Conservation (phyloP, 2,888 invertebrate species). For the Trichopoda pennipes region DNA sequence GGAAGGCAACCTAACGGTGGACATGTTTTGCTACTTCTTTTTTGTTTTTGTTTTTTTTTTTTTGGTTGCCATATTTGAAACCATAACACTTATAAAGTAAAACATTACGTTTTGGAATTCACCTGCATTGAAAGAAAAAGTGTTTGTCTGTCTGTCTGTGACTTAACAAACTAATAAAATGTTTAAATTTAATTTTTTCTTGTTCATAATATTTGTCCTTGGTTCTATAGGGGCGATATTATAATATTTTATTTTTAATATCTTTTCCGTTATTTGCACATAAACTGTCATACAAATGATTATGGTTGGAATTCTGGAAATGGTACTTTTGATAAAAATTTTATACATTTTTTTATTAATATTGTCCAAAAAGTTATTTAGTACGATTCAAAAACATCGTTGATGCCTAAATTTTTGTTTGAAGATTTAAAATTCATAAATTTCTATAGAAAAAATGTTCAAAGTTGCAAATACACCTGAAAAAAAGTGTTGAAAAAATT, state of each 20-base stretch:
- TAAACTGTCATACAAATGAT: not conserved
- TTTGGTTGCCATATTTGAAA: not conserved
- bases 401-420: no score
- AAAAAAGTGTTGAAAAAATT: no score
- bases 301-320: not conserved
- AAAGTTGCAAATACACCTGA: no score
- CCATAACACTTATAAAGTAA: not conserved
- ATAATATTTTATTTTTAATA: not conserved
- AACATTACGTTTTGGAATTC: constrained; percentile 43
- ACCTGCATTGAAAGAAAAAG: constrained; percentile 35
- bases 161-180: constrained; percentile 9
- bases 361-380: no score
- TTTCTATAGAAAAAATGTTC: no score
- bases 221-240: not conserved
- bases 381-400: no score
- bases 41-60: not conserved
- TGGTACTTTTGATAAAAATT: no score
- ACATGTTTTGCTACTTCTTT: not conserved
- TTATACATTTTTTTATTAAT: no score
- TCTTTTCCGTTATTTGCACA: not conserved
- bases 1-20: constrained; percentile 14
- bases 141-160: constrained; percentile 3
- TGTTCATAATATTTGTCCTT: not conserved
- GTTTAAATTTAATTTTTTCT: constrained; percentile 14
- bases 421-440: no score